phyloP scores from a whole-genome alignment of 23 tunicate genomes.

The Halocynthia roretzi region DNA sequence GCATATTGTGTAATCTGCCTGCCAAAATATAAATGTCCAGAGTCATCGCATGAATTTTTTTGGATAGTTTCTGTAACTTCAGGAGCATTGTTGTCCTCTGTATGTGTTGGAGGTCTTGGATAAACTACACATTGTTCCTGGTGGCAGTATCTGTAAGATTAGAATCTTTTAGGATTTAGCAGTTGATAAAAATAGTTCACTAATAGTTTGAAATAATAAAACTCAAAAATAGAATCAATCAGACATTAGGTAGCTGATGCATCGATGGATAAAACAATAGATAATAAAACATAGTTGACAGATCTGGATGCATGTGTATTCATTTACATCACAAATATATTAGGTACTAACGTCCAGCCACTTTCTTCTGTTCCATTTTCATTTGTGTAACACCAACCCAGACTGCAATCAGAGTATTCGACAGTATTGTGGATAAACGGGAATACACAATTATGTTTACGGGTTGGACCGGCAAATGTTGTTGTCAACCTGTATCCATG shows the following conservation, averaged over 20 bases:
- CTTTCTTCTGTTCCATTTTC: neutral
- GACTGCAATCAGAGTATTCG: neutral
- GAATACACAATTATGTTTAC: neutral
- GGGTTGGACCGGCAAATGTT: neutral
- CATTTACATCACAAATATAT: neutral
- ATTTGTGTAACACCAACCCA: constrained; percentile 23
- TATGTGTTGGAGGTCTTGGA: constrained; percentile 20
- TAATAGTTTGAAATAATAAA: too few relatives aligned
- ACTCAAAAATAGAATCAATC: too few relatives aligned
- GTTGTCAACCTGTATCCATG: constrained; percentile 2
- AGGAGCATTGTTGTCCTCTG: neutral
- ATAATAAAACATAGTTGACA: too few relatives aligned
- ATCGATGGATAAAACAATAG: too few relatives aligned
- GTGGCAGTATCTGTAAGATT: constrained; percentile 8
- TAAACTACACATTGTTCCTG: constrained; percentile 2
- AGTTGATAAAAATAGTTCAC: too few relatives aligned
- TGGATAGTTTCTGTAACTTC: neutral
- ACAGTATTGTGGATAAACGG: constrained; percentile 1
- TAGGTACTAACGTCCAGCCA: constrained; percentile 13
- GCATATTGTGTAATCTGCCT: neutral
- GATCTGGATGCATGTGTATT: too few relatives aligned
- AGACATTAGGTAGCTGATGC: too few relatives aligned
- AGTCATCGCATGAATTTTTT: neutral
- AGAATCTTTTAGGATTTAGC: neutral
- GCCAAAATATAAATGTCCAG: constrained; percentile 7